Percentiles rank a stretch among this genome's conserved stretches.
These are phyloP conservation scores for Halocaridina rubra DNA, from an alignment of 2,888 invertebrate species.

Conservation along the genomic window DNA sequence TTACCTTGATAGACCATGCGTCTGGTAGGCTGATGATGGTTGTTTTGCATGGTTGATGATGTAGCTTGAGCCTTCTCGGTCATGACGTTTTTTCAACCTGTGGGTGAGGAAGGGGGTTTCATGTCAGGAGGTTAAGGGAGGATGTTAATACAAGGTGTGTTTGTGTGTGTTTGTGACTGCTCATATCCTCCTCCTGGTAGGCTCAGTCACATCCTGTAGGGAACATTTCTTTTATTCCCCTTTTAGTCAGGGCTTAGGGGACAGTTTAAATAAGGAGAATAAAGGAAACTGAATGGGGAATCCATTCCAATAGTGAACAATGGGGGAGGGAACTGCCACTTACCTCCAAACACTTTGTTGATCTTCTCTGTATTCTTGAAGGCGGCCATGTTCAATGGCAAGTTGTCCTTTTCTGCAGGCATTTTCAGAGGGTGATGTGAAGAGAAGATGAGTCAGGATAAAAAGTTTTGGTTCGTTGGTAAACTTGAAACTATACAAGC, in stretches of 20 bases:
- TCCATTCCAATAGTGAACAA: neutral
- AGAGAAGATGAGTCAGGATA: neutral
- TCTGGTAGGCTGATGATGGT: slow-evolving; percentile 4
- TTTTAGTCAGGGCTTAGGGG: neutral
- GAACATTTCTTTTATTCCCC: neutral
- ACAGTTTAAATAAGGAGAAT: neutral
- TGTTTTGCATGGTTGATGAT: slow-evolving; percentile 24
- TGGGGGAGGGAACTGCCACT: neutral
- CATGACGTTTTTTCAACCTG: slow-evolving; percentile 22
- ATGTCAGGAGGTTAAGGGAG: neutral
- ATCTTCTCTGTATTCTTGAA: slow-evolving; percentile 19
- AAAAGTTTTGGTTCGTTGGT: neutral
- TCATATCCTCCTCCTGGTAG: neutral
- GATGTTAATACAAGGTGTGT: neutral
- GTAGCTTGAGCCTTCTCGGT: neutral
- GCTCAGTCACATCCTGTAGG: neutral
- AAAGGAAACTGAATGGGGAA: neutral
- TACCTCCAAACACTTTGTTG: slow-evolving; percentile 45
- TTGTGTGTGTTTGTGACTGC: too few species aligned
- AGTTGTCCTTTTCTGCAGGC: neutral
- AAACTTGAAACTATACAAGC: neutral
- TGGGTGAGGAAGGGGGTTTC: neutral
- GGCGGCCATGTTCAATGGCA: slow-evolving; percentile 22
- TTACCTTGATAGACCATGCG: slow-evolving; percentile 41
- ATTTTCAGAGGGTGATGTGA: neutral